Base-by-base conservation (phyloP, 1,140 invertebrate species). In the Micrasema minimum region DNA sequence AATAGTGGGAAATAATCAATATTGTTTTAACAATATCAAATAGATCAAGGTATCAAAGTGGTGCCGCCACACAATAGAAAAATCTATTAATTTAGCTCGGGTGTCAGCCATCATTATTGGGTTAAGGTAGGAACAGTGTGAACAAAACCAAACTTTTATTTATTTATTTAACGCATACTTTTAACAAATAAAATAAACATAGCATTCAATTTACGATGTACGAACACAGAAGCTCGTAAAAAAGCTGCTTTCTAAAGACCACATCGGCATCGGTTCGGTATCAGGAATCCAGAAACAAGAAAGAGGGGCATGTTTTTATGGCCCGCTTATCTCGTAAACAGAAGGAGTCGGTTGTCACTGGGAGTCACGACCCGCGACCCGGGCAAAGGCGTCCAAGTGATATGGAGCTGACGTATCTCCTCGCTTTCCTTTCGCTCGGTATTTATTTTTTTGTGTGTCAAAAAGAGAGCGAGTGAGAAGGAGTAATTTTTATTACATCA, bases 331-430 rank as follows among this genome's bases (percentile, higher is more conserved):
- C 73, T 75, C 71, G 73, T 66, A 65, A 69, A 75, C 73, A 69
- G 71, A 69, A 72, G 73, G 73, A 75, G 73, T 71, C 73, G 66
- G 66, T 72, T 75, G 73, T 75, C 73, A 72, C 73, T 67, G 55
- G 73, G 69, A 72, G 73, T 75, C 73, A 72, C 69, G 73, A 75
- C 73, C 73, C 69, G 53, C 69, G 72, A 71, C 72, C 72, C 69
- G 66, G 26, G 59, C 53, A 46, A 53, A 57, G 45, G 57, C 43
- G 45, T 51, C 35, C 57, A 45, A 23, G 53, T 64, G 57, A 59
- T 62, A 62, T 51, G 57, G 67, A 69, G 67, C 45, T 53, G 69
- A 69, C 67, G 55, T 61, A 55, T 57, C 61, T 65, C 50, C 38
- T 65, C 48, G 45, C 48, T 66, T 37, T 51, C 35, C 55, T 59